These are phyloP conservation scores for Casuarius casuarius DNA, from an alignment of 2,113 vertebrate species.

Conservation along the genomic window DNA sequence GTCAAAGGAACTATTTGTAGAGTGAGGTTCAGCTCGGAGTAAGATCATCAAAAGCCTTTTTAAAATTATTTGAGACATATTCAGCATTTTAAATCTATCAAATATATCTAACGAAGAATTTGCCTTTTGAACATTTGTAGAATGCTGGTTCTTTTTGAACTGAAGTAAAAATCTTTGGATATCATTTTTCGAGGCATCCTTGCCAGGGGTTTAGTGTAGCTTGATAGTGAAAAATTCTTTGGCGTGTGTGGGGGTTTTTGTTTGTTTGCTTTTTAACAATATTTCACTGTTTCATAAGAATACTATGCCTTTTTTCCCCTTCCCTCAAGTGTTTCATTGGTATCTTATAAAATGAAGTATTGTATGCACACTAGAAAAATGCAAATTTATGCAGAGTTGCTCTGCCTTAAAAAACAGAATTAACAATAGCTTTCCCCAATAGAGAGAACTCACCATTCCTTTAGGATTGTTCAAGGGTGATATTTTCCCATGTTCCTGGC, in stretches of 20 bases:
- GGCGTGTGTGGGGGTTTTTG: not conserved
- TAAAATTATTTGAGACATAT: not conserved
- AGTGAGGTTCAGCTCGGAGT: not conserved
- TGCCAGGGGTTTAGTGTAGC: not conserved
- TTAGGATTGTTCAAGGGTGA: not conserved
- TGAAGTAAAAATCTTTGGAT: not conserved
- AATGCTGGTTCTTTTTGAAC: not conserved
- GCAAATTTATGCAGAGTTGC: conserved; percentile 4
- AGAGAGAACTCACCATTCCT: not conserved
- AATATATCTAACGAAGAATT: not conserved
- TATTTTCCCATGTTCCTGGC: not conserved
- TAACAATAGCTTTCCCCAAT: not conserved
- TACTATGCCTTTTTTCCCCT: not conserved
- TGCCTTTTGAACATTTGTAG: not conserved
- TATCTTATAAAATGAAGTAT: not conserved
- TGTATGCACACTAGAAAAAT: not conserved
- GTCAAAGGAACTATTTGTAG: not conserved
- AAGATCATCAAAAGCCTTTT: not conserved
- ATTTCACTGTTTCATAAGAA: conserved; percentile 23
- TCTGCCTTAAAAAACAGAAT: not conserved
- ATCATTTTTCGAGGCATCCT: not conserved
- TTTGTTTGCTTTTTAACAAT: not conserved
- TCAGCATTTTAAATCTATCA: not conserved
- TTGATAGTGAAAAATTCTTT: not conserved
- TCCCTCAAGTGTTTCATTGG: not conserved